Evolutionary conservation across 2,888 invertebrate species (phyloP).

Genomic region (Melipona bicolor): DNA sequence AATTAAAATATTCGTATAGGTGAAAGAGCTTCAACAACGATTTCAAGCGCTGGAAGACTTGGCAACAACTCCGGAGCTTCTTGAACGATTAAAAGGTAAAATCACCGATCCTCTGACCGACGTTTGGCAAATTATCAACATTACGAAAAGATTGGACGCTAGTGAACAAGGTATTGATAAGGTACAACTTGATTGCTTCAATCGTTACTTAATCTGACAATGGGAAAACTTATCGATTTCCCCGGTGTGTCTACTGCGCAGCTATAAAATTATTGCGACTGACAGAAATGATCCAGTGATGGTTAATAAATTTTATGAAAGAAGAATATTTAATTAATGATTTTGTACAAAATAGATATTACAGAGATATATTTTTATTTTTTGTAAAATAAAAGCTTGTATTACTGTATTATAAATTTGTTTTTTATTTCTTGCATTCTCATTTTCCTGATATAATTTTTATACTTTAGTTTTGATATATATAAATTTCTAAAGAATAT

Average conservation of each 20-base stretch:
- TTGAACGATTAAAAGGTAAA: slow-evolving; percentile 81
- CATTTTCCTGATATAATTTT: too few species aligned
- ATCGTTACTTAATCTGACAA: not conserved
- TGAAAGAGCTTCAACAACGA: slow-evolving; percentile 81
- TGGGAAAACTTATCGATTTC: not conserved
- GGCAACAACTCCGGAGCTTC: slow-evolving; percentile 83
- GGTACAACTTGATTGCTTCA: slow-evolving; percentile 58
- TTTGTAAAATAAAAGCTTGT: too few species aligned
- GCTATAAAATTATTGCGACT: not conserved
- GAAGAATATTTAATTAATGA: too few species aligned
- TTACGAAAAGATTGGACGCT: slow-evolving; percentile 88
- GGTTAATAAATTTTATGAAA: not conserved
- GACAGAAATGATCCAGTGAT: not conserved
- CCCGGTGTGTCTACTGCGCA: not conserved
- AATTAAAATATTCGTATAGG: slow-evolving; percentile 48
- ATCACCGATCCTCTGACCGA: slow-evolving; percentile 85
- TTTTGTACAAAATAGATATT: too few species aligned
- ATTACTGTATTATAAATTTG: too few species aligned
- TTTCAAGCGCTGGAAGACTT: slow-evolving; percentile 83
- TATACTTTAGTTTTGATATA: too few species aligned
- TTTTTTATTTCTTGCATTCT: too few species aligned
- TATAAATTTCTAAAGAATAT: too few species aligned
- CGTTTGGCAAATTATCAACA: slow-evolving; percentile 88
- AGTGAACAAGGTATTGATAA: slow-evolving; percentile 87
- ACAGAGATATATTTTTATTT: too few species aligned